These are phyloP conservation scores for Nannobrachium achirus DNA, from an alignment of 2,113 vertebrate species.

Conservation along the genomic window DNA sequence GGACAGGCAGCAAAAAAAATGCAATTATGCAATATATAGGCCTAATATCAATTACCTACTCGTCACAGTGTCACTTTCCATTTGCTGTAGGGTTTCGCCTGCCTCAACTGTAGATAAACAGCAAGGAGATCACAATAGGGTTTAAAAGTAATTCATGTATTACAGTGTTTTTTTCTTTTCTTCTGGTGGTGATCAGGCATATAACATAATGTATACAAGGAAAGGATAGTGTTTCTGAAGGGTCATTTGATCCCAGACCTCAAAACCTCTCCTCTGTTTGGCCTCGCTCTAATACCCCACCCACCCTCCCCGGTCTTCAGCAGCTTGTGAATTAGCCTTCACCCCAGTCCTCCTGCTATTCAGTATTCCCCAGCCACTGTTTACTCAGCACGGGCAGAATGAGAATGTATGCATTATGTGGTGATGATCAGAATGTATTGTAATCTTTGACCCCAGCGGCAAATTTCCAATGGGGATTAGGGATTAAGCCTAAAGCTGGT, in stretches of 20 bases:
- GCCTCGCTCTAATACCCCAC: too few species aligned
- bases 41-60: too few species aligned
- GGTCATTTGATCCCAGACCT: background rate
- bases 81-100: too few species aligned
- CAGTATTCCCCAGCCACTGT: conserved; percentile 39
- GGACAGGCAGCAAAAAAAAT: too few species aligned
- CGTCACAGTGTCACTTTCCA: too few species aligned
- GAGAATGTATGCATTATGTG: conserved; percentile 67
- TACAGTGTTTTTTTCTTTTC: too few species aligned
- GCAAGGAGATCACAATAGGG: too few species aligned
- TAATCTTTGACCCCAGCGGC: conserved; percentile 71
- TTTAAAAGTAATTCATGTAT: too few species aligned
- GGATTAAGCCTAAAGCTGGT: conserved; percentile 67
- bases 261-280: background rate
- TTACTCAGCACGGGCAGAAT: conserved; percentile 54
- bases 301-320: background rate
- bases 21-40: too few species aligned
- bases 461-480: conserved; percentile 68
- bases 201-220: background rate
- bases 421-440: conserved; percentile 56
- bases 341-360: conserved; percentile 10
- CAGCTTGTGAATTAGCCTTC: conserved; percentile 7
- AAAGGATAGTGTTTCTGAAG: conserved; percentile 17
- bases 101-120: too few species aligned
- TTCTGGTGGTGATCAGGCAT: too few species aligned